Evolutionary conservation across 2,888 invertebrate genomes (phyloP).

Genomic region (Caenorhabditis panamensis): DNA sequence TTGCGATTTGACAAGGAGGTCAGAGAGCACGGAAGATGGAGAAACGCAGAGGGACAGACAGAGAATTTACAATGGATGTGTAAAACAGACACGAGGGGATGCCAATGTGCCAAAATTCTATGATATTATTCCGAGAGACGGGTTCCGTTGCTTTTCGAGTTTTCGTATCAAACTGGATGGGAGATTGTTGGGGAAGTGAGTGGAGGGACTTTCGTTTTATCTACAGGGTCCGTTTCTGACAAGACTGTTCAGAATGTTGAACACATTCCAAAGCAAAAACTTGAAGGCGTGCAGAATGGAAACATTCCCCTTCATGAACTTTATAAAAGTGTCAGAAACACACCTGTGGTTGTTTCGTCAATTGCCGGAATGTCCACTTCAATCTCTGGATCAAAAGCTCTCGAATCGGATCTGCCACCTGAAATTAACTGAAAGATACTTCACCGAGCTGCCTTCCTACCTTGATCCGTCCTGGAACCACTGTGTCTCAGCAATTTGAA

Average conservation of each 20-base stretch:
- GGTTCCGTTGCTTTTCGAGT: not conserved
- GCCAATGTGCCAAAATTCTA: not conserved
- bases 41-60: conserved; percentile 18
- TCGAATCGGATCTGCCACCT: conserved; percentile 11
- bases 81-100: conserved; percentile 5
- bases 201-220: too few relatives aligned
- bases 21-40: conserved; percentile 21
- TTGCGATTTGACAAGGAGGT: conserved; percentile 52
- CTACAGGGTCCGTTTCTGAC: too few relatives aligned
- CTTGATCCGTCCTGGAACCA: too few relatives aligned
- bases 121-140: not conserved
- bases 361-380: conserved; percentile 30
- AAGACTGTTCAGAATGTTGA: too few relatives aligned
- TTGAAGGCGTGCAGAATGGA: not conserved
- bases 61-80: conserved; percentile 22
- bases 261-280: not conserved
- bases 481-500: not conserved
- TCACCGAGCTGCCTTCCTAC: too few relatives aligned
- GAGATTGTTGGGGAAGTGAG: too few relatives aligned
- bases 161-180: conserved; percentile 2
- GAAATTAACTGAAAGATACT: not conserved
- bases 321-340: not conserved
- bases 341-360: conserved; percentile 37
- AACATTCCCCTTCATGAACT: not conserved
- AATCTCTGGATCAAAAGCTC: conserved; percentile 19